Conservation (phyloP, 2,797 vertebrate species). For the Crenuchus spilurus region DNA sequence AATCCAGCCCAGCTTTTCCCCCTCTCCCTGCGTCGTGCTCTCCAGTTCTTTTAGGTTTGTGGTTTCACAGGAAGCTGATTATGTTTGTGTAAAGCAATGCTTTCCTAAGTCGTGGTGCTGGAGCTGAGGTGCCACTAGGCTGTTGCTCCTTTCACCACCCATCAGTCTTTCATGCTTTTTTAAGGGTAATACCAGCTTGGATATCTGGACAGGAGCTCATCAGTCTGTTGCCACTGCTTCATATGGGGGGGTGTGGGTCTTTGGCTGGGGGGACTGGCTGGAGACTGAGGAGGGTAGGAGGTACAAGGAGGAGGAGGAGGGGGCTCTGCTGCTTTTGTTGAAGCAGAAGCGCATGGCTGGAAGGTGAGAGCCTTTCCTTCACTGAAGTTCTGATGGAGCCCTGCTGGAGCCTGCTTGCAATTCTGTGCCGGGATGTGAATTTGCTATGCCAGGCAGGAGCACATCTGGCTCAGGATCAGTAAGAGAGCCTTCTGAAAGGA, state of each 20-base stretch:
- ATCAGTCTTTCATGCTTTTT: not conserved
- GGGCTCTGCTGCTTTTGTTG: constrained; percentile 14
- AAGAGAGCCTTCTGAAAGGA: constrained; percentile 9
- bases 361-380: constrained; percentile 27
- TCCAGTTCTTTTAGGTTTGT: constrained; percentile 51
- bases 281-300: constrained; percentile 32
- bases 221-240: constrained; percentile 17
- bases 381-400: constrained; percentile 43
- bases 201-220: constrained; percentile 10
- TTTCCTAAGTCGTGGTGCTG: constrained; percentile 43
- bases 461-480: constrained; percentile 25
- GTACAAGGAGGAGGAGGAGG: constrained; percentile 21
- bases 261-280: constrained; percentile 19
- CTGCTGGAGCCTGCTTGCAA: constrained; percentile 29
- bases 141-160: constrained; percentile 4
- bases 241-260: constrained; percentile 35
- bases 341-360: constrained; percentile 29
- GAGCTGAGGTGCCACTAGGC: constrained; percentile 18
- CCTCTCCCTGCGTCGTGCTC: constrained; percentile 48
- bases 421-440: constrained; percentile 19
- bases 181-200: constrained; percentile 3
- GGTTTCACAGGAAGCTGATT: constrained; percentile 58
- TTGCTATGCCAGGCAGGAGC: constrained; percentile 31
- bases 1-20: constrained; percentile 38
- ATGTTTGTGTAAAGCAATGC: constrained; percentile 55